A percentile compares a stretch with the other conserved stretches of the same genome.
phyloP scores from a whole-genome alignment of 2,888 invertebrate species.

The Orthosia gothica region DNA sequence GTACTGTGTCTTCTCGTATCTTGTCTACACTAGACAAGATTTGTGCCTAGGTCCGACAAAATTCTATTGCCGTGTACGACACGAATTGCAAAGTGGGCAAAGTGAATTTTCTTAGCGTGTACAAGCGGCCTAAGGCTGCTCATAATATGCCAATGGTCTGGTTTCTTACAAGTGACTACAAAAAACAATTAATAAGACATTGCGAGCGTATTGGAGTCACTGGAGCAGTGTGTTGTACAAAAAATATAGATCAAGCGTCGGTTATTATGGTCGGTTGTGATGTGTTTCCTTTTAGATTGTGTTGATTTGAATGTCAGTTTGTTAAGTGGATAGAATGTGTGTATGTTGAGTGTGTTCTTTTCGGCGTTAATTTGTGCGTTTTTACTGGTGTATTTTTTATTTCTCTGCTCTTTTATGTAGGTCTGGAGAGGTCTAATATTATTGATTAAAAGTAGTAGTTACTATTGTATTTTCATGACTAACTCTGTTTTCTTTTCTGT shows the following conservation, averaged over 20 bases:
- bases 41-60: too few relatives aligned
- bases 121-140: background rate
- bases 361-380: too few relatives aligned
- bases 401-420: too few relatives aligned
- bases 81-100: too few relatives aligned
- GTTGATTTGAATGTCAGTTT: slow-evolving; percentile 4
- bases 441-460: too few relatives aligned
- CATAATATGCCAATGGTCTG: slow-evolving; percentile 32
- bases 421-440: too few relatives aligned
- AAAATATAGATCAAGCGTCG: slow-evolving; percentile 39
- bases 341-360: too few relatives aligned
- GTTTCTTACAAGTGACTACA: slow-evolving; percentile 31
- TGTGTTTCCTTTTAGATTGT: slow-evolving; percentile 2
- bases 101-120: too few relatives aligned
- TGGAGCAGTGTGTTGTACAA: slow-evolving; percentile 47
- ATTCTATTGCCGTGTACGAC: too few relatives aligned
- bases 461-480: background rate
- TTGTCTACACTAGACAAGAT: too few relatives aligned
- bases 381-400: too few relatives aligned
- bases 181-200: slow-evolving; percentile 47
- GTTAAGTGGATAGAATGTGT: background rate
- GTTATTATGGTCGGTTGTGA: slow-evolving; percentile 4
- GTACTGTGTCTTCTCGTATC: too few relatives aligned
- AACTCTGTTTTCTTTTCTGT: slow-evolving; percentile 26
- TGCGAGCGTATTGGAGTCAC: slow-evolving; percentile 56